Evolutionary conservation across 2,888 invertebrate species (phyloP).

Genomic region (Euzophera pinguis): DNA sequence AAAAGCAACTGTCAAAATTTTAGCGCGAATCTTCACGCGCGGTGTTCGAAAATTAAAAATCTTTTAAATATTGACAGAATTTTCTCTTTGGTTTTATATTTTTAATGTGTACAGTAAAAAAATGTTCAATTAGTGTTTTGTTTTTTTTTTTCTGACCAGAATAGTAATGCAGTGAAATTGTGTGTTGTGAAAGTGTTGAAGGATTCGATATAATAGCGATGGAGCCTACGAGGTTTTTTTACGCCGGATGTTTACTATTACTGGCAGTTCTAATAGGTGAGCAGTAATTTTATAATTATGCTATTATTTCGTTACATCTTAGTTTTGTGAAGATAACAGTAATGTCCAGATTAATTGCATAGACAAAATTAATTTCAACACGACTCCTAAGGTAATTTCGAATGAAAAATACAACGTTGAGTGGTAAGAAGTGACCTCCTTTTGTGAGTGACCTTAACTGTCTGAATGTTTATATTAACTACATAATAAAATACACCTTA

Average conservation of each 20-base stretch:
- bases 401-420: constrained; percentile 3
- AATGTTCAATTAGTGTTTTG: background rate
- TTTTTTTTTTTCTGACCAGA: constrained; percentile 21
- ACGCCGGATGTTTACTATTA: constrained; percentile 49
- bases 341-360: background rate
- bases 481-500: background rate
- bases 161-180: constrained; percentile 45
- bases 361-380: background rate
- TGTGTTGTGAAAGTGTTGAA: constrained; percentile 64
- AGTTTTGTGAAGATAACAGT: background rate
- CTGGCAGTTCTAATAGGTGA: constrained; percentile 56
- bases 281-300: constrained; percentile 25
- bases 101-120: background rate
- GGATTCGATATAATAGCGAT: constrained; percentile 54
- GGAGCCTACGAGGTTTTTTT: constrained; percentile 46
- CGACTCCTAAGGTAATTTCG: background rate
- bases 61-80: background rate
- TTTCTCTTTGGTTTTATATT: background rate
- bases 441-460: constrained; percentile 1
- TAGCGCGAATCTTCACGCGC: constrained; percentile 26
- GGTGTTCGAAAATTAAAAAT: constrained; percentile 15
- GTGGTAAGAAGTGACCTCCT: constrained; percentile 2
- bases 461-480: background rate
- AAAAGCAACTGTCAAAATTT: constrained; percentile 29
- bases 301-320: constrained; percentile 12